Conservation (phyloP, 2,113 vertebrate genomes). For the Suricata suricatta region DNA sequence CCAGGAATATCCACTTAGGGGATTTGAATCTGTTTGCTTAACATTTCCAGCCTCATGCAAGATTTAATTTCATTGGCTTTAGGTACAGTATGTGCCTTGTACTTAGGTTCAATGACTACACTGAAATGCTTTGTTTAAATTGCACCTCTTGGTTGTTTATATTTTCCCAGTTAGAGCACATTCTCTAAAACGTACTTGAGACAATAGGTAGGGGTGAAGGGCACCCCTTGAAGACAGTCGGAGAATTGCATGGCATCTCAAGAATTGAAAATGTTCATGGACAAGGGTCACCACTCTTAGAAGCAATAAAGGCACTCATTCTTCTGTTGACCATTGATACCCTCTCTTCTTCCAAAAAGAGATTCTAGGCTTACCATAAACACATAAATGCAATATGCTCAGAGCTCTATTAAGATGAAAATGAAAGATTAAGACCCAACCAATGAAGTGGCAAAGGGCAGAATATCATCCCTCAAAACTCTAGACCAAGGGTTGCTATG, state of each 20-base stretch:
- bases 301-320: not conserved
- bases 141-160: constrained; percentile 26
- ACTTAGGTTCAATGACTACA: constrained; percentile 22
- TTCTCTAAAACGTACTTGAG: constrained; percentile 44
- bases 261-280: not conserved
- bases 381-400: not conserved
- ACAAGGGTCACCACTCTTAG: not conserved
- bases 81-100: constrained; percentile 23
- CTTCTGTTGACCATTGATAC: not conserved
- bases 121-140: constrained; percentile 61
- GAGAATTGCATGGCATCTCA: not conserved
- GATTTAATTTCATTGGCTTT: constrained; percentile 60
- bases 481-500: not conserved
- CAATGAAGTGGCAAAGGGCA: not conserved
- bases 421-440: not conserved
- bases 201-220: not conserved
- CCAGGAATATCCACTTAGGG: constrained; percentile 44
- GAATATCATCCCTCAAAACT: not conserved
- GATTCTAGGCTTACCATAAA: not conserved
- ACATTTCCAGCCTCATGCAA: constrained; percentile 58
- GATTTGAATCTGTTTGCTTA: constrained; percentile 68
- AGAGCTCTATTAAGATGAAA: not conserved
- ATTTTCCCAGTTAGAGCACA: not conserved
- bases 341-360: not conserved
- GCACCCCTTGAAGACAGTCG: constrained; percentile 6